These are phyloP conservation scores for Eurytoma californica DNA, from an alignment of 2,888 invertebrate species.

Conservation along the genomic window DNA sequence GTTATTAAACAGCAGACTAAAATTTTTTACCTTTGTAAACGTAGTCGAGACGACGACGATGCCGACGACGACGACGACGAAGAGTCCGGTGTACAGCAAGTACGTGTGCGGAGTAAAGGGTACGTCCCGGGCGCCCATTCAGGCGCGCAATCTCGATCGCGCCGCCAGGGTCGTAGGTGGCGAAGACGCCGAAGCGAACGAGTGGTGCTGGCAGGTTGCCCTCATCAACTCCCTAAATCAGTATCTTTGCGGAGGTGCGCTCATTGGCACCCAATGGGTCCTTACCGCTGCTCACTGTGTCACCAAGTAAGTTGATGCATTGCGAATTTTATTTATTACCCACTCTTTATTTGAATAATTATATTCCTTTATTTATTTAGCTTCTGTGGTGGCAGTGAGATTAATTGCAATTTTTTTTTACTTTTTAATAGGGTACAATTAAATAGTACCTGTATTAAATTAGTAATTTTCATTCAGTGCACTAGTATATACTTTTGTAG, in stretches of 20 bases:
- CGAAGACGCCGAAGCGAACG: constrained; percentile 91
- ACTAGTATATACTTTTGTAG: too few relatives aligned
- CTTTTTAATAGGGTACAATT: too few relatives aligned
- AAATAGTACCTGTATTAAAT: too few relatives aligned
- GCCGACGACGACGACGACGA: constrained; percentile 78
- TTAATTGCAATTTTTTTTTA: too few relatives aligned
- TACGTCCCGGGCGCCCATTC: constrained; percentile 77
- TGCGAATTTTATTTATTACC: too few relatives aligned
- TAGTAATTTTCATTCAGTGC: too few relatives aligned
- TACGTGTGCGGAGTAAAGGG: constrained; percentile 96
- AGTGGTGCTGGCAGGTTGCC: constrained; percentile 97
- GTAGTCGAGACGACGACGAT: constrained; percentile 51
- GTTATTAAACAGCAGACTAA: not conserved
- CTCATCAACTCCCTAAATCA: constrained; percentile 95
- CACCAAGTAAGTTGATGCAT: constrained; percentile 83
- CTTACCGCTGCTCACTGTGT: constrained; percentile 96
- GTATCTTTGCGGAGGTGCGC: constrained; percentile 93
- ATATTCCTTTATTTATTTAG: too few relatives aligned
- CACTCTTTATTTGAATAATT: too few relatives aligned
- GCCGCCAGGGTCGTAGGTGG: constrained; percentile 88
- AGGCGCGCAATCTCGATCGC: constrained; percentile 67
- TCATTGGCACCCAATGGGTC: constrained; percentile 96
- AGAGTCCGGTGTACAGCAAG: constrained; percentile 88
- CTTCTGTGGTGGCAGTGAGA: too few relatives aligned
- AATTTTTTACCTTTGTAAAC: not conserved